Evolutionary conservation across 64 coral and sea anemone genomes (phyloP).

Genomic region (Trachythela sp.): DNA sequence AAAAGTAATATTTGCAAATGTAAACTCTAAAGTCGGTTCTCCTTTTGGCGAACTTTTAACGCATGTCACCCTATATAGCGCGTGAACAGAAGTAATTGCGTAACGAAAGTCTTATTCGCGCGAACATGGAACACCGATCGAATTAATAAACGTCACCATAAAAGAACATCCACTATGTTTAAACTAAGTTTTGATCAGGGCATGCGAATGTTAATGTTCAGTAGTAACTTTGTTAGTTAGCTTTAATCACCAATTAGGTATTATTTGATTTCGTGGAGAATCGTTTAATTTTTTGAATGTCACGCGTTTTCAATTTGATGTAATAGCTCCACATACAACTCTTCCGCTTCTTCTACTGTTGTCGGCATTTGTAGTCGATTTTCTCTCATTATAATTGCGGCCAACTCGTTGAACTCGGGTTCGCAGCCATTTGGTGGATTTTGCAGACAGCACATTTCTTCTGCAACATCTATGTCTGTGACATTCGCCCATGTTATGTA

Average conservation of each 20-base stretch:
- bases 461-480: background rate
- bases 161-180: too few species aligned
- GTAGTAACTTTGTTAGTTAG: background rate
- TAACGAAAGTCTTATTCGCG: too few species aligned
- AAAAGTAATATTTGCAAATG: too few species aligned
- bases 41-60: too few species aligned
- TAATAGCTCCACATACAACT: background rate
- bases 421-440: constrained; percentile 3
- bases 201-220: too few species aligned
- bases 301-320: background rate
- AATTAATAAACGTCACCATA: too few species aligned
- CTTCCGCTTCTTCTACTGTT: constrained; percentile 1
- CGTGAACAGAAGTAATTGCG: too few species aligned
- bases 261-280: background rate
- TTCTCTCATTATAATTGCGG: background rate
- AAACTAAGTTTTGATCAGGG: too few species aligned
- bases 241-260: background rate
- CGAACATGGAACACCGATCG: too few species aligned
- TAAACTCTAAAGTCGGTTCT: too few species aligned
- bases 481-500: background rate
- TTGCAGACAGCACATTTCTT: background rate
- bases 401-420: constrained; percentile 1
- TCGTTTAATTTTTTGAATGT: background rate
- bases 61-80: too few species aligned
- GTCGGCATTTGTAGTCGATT: background rate